Percentiles rank a stretch among this genome's conserved stretches.
Conservation (phyloP, 2,797 vertebrate species). For the Sebastes taczanowskii region DNA sequence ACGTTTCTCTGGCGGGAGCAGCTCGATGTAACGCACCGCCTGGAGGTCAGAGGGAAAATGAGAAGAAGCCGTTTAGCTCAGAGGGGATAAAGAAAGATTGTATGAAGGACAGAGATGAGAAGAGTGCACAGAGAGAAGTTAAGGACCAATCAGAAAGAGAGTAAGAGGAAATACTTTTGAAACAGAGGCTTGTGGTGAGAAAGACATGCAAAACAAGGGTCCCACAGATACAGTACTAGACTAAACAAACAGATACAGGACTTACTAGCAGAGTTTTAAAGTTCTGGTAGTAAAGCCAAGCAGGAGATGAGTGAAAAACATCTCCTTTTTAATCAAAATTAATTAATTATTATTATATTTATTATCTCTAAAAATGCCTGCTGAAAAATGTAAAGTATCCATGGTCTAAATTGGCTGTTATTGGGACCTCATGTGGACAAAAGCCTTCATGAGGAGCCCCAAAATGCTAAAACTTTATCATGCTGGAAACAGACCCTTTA, state of each 20-base stretch:
- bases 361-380: not conserved
- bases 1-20: slow-evolving; percentile 94
- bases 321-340: too few relatives aligned
- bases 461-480: not conserved
- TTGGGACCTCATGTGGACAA: not conserved
- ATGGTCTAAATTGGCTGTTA: not conserved
- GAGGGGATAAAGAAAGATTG: not conserved
- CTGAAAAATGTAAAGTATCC: not conserved
- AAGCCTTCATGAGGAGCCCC: not conserved
- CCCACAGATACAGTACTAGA: slow-evolving; percentile 37
- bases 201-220: slow-evolving; percentile 7
- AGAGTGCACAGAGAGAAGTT: not conserved
- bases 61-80: not conserved
- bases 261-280: not conserved
- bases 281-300: not conserved
- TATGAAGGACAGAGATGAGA: not conserved
- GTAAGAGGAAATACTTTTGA: not conserved
- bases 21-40: slow-evolving; percentile 95
- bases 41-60: slow-evolving; percentile 49
- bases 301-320: not conserved
- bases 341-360: not conserved
- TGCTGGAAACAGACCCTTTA: not conserved
- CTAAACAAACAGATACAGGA: slow-evolving; percentile 42
- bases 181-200: not conserved
- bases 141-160: slow-evolving; percentile 25